Base-by-base conservation (phyloP, 2,113 vertebrate genomes). In the Pleuronectes platessa region DNA sequence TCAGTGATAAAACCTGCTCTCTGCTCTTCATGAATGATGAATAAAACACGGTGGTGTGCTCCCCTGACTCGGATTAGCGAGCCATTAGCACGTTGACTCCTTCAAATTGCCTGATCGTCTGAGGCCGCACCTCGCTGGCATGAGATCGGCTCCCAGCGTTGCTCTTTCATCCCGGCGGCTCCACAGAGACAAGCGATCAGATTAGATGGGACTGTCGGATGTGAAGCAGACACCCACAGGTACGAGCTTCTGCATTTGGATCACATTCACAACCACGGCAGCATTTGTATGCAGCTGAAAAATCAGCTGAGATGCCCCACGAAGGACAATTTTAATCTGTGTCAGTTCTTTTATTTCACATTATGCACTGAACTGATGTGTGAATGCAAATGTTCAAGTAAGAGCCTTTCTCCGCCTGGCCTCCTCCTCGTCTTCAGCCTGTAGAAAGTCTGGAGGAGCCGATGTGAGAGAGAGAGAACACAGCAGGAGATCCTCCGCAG, bases 21-120 rank as follows among this genome's bases (percentile, higher is more conserved):
- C 74, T 61, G 13, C 69, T 67, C 61, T 64, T 80, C 56, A 88
- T 87, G 18, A 86, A 72, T 71, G 59, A 81, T 81, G 55, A 74
- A 79, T 83, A 68, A 83, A 86, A 76, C 10, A 0, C 67, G 47
- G 61, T 3, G 24, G 8, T 45, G 14, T 15, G 62, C 68, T 75
- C 82, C 60, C 73, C 58, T 40, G 78, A 70, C 80, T 20, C 0
- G 2, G 68, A 88, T 88, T 82, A 78, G 75, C 23, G 45, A 66
- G 49, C 71, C 81, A 84, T 88, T 90, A 90, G 79, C 74, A 81
- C 35, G 11, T 58, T 65, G 40, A 78, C 74, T 76, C 42, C 53
- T 83, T 83, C 55, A 81, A 79, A 91, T 77, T 75, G 75, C 70
- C 47, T 1, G 1, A 68, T 68, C 6, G 12, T 81, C 55, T 78